These are phyloP conservation scores for Amphipyra tragopoginis DNA, from an alignment of 2,888 invertebrate species.

Conservation along the genomic window DNA sequence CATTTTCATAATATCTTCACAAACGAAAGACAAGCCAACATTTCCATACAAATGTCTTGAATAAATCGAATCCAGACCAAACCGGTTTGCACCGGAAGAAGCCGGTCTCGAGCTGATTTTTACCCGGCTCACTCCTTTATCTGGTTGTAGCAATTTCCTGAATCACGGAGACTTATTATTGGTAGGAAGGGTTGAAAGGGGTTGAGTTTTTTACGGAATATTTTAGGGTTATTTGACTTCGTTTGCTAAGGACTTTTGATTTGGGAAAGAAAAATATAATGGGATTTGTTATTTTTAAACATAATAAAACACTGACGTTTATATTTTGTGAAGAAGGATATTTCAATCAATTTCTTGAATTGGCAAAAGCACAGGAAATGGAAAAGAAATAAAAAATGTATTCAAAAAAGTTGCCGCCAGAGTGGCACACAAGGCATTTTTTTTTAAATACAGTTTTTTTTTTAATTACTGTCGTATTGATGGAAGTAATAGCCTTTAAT, in stretches of 20 bases:
- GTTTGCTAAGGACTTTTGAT: slow-evolving; percentile 20
- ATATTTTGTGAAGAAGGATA: too few relatives aligned
- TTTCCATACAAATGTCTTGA: slow-evolving; percentile 41
- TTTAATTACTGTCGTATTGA: too few relatives aligned
- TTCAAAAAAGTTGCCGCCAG: too few relatives aligned
- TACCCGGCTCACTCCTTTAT: slow-evolving; percentile 52
- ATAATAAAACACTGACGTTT: too few relatives aligned
- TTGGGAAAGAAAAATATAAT: slow-evolving; percentile 19
- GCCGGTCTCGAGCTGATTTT: slow-evolving; percentile 50
- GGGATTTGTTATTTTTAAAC: background rate
- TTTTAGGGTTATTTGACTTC: slow-evolving; percentile 24
- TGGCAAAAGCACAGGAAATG: too few relatives aligned
- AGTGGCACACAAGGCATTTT: too few relatives aligned
- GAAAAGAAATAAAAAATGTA: too few relatives aligned
- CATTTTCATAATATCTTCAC: too few relatives aligned
- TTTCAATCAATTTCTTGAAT: too few relatives aligned
- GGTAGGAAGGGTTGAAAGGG: slow-evolving; percentile 38
- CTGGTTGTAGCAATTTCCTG: slow-evolving; percentile 60
- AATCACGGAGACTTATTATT: slow-evolving; percentile 55
- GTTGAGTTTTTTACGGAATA: slow-evolving; percentile 17
- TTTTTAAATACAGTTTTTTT: too few relatives aligned
- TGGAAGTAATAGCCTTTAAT: too few relatives aligned
- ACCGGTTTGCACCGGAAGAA: slow-evolving; percentile 39
- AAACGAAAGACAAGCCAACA: slow-evolving; percentile 11
- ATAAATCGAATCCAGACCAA: slow-evolving; percentile 25